These are phyloP conservation scores for Cherax quadricarinatus DNA, from an alignment of 1,140 invertebrate species.

Conservation along the genomic window DNA sequence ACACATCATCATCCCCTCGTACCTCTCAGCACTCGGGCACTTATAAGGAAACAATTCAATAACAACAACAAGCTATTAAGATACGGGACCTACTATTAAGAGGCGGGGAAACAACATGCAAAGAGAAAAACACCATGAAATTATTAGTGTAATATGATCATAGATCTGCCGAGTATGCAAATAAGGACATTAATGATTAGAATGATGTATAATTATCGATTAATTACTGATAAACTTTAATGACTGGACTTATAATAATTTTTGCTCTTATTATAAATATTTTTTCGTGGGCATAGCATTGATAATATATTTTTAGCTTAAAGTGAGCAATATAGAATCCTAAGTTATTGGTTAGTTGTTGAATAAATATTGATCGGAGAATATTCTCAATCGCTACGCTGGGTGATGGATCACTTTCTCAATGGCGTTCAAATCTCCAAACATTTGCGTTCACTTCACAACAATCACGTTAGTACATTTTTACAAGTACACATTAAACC, in stretches of 20 bases:
- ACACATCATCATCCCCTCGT: neutral
- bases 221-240: conserved; percentile 1
- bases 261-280: no score
- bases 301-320: neutral
- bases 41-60: neutral
- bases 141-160: neutral
- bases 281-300: no score
- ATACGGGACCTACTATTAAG: neutral
- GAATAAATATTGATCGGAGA: neutral
- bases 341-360: neutral
- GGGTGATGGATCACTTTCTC: neutral
- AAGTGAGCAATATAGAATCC: no score
- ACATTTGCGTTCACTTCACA: no score
- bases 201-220: conserved; percentile 10
- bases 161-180: neutral
- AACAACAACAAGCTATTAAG: neutral
- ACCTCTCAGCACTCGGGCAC: neutral
- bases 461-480: no score
- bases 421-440: no score
- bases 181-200: conserved; percentile 16
- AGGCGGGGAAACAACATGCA: neutral
- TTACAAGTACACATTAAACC: no score
- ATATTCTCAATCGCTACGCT: neutral
- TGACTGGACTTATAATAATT: neutral
- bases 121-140: neutral